Percentiles rank a stretch among this genome's conserved stretches.
phyloP scores from a whole-genome alignment of 2,888 invertebrate species.

The Ctena decussata region DNA sequence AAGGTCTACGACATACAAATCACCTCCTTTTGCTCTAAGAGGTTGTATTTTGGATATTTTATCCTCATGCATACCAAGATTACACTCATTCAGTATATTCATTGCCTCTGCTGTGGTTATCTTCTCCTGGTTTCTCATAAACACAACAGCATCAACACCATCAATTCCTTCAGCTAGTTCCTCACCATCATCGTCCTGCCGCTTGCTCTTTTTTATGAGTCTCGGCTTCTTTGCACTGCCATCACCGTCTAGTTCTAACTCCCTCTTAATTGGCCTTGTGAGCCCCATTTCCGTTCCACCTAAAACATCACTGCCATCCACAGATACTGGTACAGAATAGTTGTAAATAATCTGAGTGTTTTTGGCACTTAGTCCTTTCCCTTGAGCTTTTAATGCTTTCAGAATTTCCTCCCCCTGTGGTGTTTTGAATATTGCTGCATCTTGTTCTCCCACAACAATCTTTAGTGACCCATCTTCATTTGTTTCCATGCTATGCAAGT shows the following conservation, averaged over 20 bases:
- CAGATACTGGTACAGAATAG: background rate
- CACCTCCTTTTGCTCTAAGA: background rate
- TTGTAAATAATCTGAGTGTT: background rate
- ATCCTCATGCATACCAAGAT: background rate
- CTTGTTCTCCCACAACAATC: background rate
- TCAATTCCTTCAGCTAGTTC: background rate
- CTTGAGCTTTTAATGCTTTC: conserved; percentile 1
- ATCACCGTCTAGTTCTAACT: background rate
- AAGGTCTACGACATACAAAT: background rate
- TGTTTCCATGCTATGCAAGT: conserved; percentile 6
- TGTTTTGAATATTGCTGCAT: background rate
- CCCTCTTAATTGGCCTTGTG: background rate
- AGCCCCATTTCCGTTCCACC: background rate
- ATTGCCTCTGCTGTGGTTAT: background rate
- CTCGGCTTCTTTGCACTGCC: background rate
- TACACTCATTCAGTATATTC: background rate
- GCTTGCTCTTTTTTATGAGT: background rate
- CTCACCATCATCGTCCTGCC: background rate
- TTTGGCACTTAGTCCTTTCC: conserved; percentile 1
- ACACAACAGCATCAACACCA: background rate
- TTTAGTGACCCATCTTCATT: background rate
- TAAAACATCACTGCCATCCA: background rate
- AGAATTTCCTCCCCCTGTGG: conserved; percentile 3
- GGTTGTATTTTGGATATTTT: background rate
- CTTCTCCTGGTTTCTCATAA: background rate